Evolutionary conservation across 2,797 vertebrate species (phyloP), one percentile per base, ranked within the genome.

Genomic region (Cyprinella venusta): DNA sequence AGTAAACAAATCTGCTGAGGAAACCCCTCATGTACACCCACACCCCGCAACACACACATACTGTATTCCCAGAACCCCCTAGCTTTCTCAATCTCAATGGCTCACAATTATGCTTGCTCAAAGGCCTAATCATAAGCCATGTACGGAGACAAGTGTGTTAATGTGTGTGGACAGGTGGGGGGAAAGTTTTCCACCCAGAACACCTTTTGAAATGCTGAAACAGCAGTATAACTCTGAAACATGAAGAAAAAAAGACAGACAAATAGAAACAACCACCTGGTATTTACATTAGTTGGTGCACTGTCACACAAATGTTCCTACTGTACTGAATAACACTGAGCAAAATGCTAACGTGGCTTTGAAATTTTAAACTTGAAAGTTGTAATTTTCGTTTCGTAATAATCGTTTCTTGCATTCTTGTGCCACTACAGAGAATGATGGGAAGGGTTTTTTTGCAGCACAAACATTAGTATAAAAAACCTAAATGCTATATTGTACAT

Each of bases 1-100:
- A 69, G 93, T 93, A 94, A 94, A 94, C 93, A 94, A 94, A 94
- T 92, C 92, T 93, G 93, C 90, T 80, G 90, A 76, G 92, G 90
- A 90, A 92, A 91, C 89, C 88, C 91, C 89, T 90, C 80, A 88
- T 89, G 90, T 90, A 91, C 70, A 79, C 54, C 56, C 56, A 56
- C 80, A 45, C 71, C 70, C 33, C 30, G 10, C 45, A 48, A 48
- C 45, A 48, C 15, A 88, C 77, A 89, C 83, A 88, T 45, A 81
- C 59, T 24, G 56, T 76, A 78, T 79, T 82, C 85, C 84, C 75
- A 48, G 26, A 70, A 76, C 59, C 79, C 77, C 69, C 50, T 79
- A 13, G 84, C 63, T 40, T 67, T 85, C 82, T 83, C 72, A 71
- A 74, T 85, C 83, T 91, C 88, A 79, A 65, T 80, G 88, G 85